These are phyloP conservation scores for Rhingia rostrata DNA, from an alignment of 2,888 invertebrate species.

Conservation along the genomic window DNA sequence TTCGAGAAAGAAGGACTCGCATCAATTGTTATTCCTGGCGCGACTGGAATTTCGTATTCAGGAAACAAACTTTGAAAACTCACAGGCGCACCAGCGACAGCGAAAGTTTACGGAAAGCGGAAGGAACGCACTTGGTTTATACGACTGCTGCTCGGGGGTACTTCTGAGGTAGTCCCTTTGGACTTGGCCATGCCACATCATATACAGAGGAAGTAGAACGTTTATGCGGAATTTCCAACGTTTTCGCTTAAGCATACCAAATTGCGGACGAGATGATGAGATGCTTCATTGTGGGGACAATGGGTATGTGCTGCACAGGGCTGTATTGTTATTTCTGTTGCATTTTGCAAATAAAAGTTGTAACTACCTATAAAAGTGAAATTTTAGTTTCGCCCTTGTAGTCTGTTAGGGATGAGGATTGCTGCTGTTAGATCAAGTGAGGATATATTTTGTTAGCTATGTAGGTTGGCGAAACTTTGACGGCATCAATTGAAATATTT, in stretches of 20 bases:
- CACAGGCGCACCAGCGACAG: constrained; percentile 53
- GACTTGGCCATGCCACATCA: constrained; percentile 5
- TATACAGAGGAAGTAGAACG: constrained; percentile 40
- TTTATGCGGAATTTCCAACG: constrained; percentile 73
- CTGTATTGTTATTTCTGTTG: constrained; percentile 15
- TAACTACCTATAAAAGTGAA: constrained; percentile 49
- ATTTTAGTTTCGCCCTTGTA: constrained; percentile 23
- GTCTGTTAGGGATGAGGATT: neutral
- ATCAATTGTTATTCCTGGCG: constrained; percentile 71
- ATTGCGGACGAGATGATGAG: constrained; percentile 59
- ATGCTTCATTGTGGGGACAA: constrained; percentile 39
- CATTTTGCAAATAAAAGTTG: constrained; percentile 41
- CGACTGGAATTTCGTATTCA: constrained; percentile 74
- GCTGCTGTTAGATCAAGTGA: too few species aligned
- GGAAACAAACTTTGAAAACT: constrained; percentile 73
- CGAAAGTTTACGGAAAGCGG: constrained; percentile 69
- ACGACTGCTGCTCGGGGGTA: constrained; percentile 18
- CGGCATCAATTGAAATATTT: too few species aligned
- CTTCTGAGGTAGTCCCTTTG: constrained; percentile 30
- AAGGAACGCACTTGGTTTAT: constrained; percentile 68
- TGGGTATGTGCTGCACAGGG: neutral
- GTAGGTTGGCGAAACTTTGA: too few species aligned
- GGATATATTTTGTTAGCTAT: too few species aligned
- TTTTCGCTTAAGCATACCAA: constrained; percentile 73
- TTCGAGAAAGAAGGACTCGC: constrained; percentile 11